These are phyloP conservation scores for Pipistrellus pipistrellus DNA, from an alignment of 2,797 vertebrate genomes.

Conservation along the genomic window DNA sequence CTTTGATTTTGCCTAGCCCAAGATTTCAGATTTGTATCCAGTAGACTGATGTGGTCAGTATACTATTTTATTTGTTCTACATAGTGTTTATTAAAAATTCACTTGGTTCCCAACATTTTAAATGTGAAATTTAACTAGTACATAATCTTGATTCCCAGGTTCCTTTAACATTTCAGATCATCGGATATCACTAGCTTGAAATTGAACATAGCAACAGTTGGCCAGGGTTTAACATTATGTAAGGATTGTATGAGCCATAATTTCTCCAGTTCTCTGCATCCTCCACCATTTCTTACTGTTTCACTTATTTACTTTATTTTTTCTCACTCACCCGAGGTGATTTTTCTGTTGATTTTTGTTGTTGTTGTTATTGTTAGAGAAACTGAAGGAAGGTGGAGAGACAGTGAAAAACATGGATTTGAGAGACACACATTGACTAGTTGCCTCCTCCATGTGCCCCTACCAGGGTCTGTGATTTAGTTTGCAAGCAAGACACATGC, in stretches of 20 bases:
- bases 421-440: not conserved
- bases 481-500: no score
- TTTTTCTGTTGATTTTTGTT: no score
- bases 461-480: not conserved
- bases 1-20: constrained; percentile 19
- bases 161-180: not conserved
- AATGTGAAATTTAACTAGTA: constrained; percentile 17
- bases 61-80: constrained; percentile 6
- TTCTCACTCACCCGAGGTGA: no score
- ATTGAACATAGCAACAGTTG: not conserved
- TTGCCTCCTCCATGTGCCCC: not conserved
- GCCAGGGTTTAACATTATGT: not conserved
- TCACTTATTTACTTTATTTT: not conserved
- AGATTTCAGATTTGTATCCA: constrained; percentile 25
- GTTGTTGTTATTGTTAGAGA: no score
- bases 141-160: not conserved
- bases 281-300: constrained; percentile 33
- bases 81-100: not conserved
- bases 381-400: not conserved
- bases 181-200: constrained; percentile 20
- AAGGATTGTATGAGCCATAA: not conserved
- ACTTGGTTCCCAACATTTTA: constrained; percentile 11
- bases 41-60: not conserved
- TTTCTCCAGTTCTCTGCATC: not conserved
- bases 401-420: not conserved